These are phyloP conservation scores for Drosophila teissieri DNA, from an alignment of 1,140 invertebrate genomes.

Conservation along the genomic window DNA sequence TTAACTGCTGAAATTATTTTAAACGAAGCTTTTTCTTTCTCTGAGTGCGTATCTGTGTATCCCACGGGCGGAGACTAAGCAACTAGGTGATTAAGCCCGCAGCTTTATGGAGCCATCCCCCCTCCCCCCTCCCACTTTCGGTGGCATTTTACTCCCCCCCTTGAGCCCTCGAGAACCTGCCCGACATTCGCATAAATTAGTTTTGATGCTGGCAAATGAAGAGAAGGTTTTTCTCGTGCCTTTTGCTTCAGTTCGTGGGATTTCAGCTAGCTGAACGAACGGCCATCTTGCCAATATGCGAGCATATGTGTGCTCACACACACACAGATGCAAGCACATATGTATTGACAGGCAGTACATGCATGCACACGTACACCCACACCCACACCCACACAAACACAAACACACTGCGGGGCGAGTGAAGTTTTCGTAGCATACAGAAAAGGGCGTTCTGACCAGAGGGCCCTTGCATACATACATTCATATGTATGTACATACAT, in stretches of 20 bases:
- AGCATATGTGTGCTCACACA: slow-evolving; percentile 32
- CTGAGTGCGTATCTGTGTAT: slow-evolving; percentile 4
- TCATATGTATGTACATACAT: not conserved
- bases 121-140: not conserved
- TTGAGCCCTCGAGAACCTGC: slow-evolving; percentile 3
- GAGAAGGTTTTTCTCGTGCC: slow-evolving; percentile 23
- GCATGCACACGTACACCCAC: slow-evolving; percentile 4
- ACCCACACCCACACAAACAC: not conserved
- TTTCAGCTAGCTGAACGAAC: slow-evolving; percentile 34
- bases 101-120: slow-evolving; percentile 2
- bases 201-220: slow-evolving; percentile 70
- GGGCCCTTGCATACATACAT: slow-evolving; percentile 3
- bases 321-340: slow-evolving; percentile 6
- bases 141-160: not conserved
- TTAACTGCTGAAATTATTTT: not conserved
- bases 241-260: slow-evolving; percentile 17
- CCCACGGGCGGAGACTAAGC: slow-evolving; percentile 1
- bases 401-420: not conserved
- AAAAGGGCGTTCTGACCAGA: slow-evolving; percentile 52
- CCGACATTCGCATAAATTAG: slow-evolving; percentile 69
- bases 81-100: slow-evolving; percentile 27
- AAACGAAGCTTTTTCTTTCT: not conserved
- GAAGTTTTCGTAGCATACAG: slow-evolving; percentile 38
- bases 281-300: slow-evolving; percentile 60
- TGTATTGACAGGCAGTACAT: slow-evolving; percentile 21